Conservation (phyloP, 1,140 invertebrate genomes). For the Macrosteles quadrilineatus region DNA sequence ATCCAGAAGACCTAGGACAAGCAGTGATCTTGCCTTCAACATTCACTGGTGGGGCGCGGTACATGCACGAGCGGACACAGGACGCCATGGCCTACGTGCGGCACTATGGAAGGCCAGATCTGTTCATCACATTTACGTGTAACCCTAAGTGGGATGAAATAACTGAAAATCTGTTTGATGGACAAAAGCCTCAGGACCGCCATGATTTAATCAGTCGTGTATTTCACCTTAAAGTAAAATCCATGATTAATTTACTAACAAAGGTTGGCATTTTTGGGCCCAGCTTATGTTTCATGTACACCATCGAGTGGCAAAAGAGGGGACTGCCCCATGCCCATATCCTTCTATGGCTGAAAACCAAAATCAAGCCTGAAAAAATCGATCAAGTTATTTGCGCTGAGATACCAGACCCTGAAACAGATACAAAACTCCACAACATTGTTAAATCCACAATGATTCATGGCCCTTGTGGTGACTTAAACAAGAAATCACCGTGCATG, state of each 20-base stretch:
- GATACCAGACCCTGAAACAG: conserved; percentile 53
- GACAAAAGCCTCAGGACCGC: neutral
- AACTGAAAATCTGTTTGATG: conserved; percentile 26
- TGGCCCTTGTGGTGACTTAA: conserved; percentile 55
- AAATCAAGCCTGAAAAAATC: conserved; percentile 49
- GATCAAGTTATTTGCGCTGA: conserved; percentile 56
- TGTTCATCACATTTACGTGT: conserved; percentile 37
- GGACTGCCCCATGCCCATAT: conserved; percentile 55
- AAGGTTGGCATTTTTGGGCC: conserved; percentile 44
- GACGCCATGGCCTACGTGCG: conserved; percentile 53
- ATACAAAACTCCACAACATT: conserved; percentile 50
- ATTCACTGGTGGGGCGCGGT: conserved; percentile 49
- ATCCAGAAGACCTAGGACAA: conserved; percentile 36
- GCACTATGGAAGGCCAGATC: conserved; percentile 46
- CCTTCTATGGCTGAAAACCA: conserved; percentile 51
- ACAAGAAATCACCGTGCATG: conserved; percentile 54
- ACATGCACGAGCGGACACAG: conserved; percentile 51
- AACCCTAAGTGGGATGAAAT: conserved; percentile 41
- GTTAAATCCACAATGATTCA: conserved; percentile 55
- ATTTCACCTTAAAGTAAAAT: conserved; percentile 29
- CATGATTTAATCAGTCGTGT: conserved; percentile 21
- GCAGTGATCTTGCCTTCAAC: conserved; percentile 48
- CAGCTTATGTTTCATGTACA: conserved; percentile 49
- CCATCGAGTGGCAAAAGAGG: conserved; percentile 55
- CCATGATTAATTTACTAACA: conserved; percentile 20